phyloP scores from a whole-genome alignment of 2,113 vertebrate genomes.

The Piliocolobus tephrosceles region DNA sequence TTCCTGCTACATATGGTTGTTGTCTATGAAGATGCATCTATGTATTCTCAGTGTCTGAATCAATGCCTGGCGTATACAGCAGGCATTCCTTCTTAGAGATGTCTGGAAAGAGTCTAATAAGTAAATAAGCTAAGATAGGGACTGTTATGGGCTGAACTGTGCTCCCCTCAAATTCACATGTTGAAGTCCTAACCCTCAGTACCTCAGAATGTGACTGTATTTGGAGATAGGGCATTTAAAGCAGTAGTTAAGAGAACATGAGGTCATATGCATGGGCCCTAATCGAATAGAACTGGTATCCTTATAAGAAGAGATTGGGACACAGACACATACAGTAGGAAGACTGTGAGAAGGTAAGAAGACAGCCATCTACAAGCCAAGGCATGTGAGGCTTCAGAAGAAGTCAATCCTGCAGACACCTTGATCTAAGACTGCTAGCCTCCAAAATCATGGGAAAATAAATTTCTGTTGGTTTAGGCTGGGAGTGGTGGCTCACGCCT shows the following conservation, averaged over 20 bases:
- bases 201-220: background rate
- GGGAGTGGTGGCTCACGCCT: too few relatives aligned
- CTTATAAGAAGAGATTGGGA: background rate
- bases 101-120: background rate
- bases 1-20: background rate
- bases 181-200: background rate
- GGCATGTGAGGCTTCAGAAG: background rate
- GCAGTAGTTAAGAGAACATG: background rate
- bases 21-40: background rate
- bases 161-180: background rate
- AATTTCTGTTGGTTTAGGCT: too few relatives aligned
- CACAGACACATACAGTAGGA: background rate
- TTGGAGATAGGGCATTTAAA: background rate
- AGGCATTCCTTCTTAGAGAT: background rate
- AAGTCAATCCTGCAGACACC: background rate
- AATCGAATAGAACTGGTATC: background rate
- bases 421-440: background rate
- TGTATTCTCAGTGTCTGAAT: background rate
- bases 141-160: background rate
- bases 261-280: background rate
- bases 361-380: background rate
- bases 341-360: background rate
- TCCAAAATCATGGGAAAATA: background rate
- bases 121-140: background rate
- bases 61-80: background rate